Evolutionary conservation across 2,888 invertebrate species (phyloP), one percentile per base, ranked within the genome.

Genomic region (Acleris cristana): DNA sequence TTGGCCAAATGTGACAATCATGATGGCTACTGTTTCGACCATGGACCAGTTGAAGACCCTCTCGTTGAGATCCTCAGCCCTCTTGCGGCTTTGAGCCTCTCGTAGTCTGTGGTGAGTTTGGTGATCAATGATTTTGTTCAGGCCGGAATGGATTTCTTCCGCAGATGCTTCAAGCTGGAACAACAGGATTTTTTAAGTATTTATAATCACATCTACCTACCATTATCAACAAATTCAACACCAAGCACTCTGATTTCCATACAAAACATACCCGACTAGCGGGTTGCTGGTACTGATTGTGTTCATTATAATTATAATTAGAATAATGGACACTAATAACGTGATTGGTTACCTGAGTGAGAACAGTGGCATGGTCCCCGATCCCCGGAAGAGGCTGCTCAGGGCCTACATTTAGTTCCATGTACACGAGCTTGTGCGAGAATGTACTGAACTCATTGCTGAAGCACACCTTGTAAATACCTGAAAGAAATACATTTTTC

Each of bases 381-480:
- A 97, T 89, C 18, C 98, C 98, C 16, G 97, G 97, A 26, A 98
- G 88, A 0, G 97, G 95, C 56, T 95, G 94, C 86, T 98, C 98
- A 19, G 98, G 98, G 3, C 99, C 99, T 34, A 98, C 97, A 95
- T 98, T 97, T 80, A 99, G 96, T 87, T 99, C 99, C 96, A 99
- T 98, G 88, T 99, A 99, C 26, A 99, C 98, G 73, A 99, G 94
- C 90, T 99, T 99, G 85, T 99, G 99, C 8, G 99, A 98, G 89
- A 99, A 99, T 64, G 99, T 99, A 57, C 99, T 99, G 87, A 99
- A 99, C 88, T 99, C 99, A 92, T 99, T 99, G 86, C 99, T 98
- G 89, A 99, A 99, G 90, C 99, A 99, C 14, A 96, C 96, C 71
- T 95, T 95, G 82, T 98, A 98, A 0, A 96, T 93, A 71, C 98